These are phyloP conservation scores for Taxidea taxus DNA, from an alignment of 2,113 vertebrate genomes.

Conservation along the genomic window DNA sequence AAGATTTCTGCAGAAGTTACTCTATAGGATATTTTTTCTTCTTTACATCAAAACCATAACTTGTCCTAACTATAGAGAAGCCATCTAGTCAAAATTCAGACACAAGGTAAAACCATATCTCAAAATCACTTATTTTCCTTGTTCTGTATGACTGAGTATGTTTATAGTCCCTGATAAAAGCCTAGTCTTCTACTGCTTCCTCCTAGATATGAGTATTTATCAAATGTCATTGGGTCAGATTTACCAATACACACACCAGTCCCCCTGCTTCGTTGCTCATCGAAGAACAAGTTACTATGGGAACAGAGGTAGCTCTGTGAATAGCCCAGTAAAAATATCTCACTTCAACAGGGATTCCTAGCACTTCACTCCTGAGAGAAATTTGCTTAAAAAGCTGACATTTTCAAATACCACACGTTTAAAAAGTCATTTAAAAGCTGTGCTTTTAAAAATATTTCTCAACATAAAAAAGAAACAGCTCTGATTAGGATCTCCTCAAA, in stretches of 20 bases:
- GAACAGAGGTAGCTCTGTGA: not conserved
- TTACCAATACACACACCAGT: not conserved
- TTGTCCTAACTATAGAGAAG: not conserved
- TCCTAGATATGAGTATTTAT: not conserved
- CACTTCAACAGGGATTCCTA: not conserved
- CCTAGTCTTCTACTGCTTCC: not conserved
- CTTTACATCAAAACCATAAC: not conserved
- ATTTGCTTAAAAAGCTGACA: not conserved
- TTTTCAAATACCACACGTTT: constrained; percentile 15
- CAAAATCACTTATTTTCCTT: not conserved
- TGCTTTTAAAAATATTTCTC: constrained; percentile 28
- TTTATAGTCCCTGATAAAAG: not conserved
- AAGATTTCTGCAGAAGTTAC: not conserved
- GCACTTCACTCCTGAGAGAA: constrained; percentile 21
- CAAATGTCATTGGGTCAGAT: not conserved
- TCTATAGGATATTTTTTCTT: not conserved
- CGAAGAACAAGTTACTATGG: not conserved
- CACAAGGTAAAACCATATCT: not conserved
- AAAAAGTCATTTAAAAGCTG: not conserved
- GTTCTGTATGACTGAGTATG: not conserved
- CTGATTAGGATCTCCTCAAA: not conserved
- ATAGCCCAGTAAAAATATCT: not conserved
- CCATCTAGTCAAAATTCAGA: not conserved
- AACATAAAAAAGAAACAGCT: not conserved
- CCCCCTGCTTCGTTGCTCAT: not conserved